Evolutionary conservation across 2,888 invertebrate genomes (phyloP).

Genomic region (Vesta saturnalis): DNA sequence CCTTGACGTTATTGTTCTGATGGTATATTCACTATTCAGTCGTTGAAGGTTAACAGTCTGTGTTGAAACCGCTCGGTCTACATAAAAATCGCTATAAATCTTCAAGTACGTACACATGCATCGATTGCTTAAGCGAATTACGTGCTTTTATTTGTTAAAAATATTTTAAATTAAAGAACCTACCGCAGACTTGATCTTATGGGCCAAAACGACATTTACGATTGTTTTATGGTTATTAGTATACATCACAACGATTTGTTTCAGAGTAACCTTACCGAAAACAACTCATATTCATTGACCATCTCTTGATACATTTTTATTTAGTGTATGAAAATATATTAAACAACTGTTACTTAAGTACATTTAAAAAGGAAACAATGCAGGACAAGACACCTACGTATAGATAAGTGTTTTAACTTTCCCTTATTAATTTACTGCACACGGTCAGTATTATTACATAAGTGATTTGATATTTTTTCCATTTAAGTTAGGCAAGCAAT

Average conservation of each 20-base stretch:
- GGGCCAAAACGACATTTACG: slow-evolving; percentile 32
- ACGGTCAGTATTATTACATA: slow-evolving; percentile 39
- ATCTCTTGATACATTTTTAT: too few relatives aligned
- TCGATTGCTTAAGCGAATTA: slow-evolving; percentile 26
- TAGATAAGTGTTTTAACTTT: slow-evolving; percentile 37
- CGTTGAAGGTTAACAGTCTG: slow-evolving; percentile 33
- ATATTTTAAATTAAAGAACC: slow-evolving; percentile 28
- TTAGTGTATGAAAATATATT: slow-evolving; percentile 22
- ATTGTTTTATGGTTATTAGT: slow-evolving; percentile 34
- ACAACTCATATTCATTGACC: not conserved
- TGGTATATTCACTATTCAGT: slow-evolving; percentile 27
- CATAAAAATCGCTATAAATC: slow-evolving; percentile 22
- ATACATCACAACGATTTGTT: slow-evolving; percentile 20
- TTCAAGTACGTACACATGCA: slow-evolving; percentile 17
- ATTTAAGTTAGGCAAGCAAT: slow-evolving; percentile 31
- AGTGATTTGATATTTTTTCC: slow-evolving; percentile 45
- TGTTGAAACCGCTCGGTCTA: slow-evolving; percentile 22
- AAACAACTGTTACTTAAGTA: slow-evolving; percentile 35
- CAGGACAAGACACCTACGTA: slow-evolving; percentile 40
- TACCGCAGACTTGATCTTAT: slow-evolving; percentile 32
- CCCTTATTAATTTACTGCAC: slow-evolving; percentile 42
- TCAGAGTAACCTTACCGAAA: not conserved
- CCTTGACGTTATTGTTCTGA: slow-evolving; percentile 32
- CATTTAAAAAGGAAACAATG: slow-evolving; percentile 37
- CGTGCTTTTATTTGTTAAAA: slow-evolving; percentile 25